These are phyloP conservation scores for Pseudomyrmex cubaensis DNA, from an alignment of 1,140 invertebrate species.

Conservation along the genomic window DNA sequence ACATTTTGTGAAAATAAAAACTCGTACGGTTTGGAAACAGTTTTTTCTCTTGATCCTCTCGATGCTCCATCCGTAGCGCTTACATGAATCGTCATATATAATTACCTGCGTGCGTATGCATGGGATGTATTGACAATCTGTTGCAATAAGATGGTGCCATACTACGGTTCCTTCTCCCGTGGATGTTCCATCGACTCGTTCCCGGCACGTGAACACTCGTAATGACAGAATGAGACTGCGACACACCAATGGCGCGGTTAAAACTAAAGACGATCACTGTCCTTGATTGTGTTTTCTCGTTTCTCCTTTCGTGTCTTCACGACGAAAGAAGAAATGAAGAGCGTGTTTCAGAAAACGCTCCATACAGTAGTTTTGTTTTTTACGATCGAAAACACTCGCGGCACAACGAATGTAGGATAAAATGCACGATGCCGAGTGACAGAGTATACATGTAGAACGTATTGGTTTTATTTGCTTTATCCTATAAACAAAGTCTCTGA, in stretches of 20 bases:
- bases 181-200: conserved; percentile 78
- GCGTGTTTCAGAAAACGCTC: neutral
- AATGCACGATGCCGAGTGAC: too few relatives aligned
- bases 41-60: neutral
- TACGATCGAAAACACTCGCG: too few relatives aligned
- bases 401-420: too few relatives aligned
- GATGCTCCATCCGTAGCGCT: neutral
- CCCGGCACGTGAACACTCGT: conserved; percentile 57
- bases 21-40: neutral
- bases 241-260: conserved; percentile 10
- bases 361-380: neutral
- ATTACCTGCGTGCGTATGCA: conserved; percentile 80
- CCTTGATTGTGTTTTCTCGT: conserved; percentile 3
- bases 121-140: conserved; percentile 78
- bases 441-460: too few relatives aligned
- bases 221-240: neutral
- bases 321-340: neutral
- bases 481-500: conserved; percentile 65
- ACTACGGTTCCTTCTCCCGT: conserved; percentile 71
- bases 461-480: conserved; percentile 49
- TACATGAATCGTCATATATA: neutral
- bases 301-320: neutral
- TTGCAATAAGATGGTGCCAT: conserved; percentile 79
- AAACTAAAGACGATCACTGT: neutral
- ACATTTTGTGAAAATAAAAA: neutral